Evolutionary conservation across 1,140 invertebrate genomes (phyloP).

Genomic region (Drosophila sechellia): DNA sequence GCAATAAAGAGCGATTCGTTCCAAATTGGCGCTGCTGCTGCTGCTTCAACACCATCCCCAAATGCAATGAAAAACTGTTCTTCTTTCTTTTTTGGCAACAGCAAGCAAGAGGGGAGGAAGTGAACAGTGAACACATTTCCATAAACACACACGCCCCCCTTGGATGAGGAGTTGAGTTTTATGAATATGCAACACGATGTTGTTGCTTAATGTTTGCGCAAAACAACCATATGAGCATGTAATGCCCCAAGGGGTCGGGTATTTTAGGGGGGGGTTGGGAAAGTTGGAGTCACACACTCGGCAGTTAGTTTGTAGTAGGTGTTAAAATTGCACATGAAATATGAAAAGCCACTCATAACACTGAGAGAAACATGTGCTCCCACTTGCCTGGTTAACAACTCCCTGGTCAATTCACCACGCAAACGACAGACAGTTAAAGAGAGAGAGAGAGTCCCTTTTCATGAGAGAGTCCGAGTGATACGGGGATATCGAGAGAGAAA

Average conservation of each 20-base stretch:
- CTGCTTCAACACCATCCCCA: background rate
- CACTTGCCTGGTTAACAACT: conserved; percentile 54
- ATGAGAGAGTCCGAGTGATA: background rate
- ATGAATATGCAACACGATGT: conserved; percentile 74
- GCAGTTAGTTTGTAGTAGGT: conserved; percentile 74
- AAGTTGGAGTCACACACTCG: conserved; percentile 11
- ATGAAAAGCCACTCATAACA: conserved; percentile 72
- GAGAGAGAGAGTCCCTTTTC: background rate
- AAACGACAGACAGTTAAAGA: background rate
- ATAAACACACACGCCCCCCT: background rate
- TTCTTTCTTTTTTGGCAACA: conserved; percentile 23
- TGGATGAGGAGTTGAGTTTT: conserved; percentile 44
- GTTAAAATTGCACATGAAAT: conserved; percentile 81
- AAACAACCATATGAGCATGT: conserved; percentile 52
- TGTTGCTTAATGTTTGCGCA: conserved; percentile 61
- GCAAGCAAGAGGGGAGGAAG: background rate
- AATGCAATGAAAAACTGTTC: conserved; percentile 28
- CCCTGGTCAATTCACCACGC: conserved; percentile 49
- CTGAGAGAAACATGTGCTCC: conserved; percentile 35
- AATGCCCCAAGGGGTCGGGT: conserved; percentile 23
- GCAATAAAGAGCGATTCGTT: conserved; percentile 36
- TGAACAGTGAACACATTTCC: conserved; percentile 11
- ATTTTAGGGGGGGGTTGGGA: background rate
- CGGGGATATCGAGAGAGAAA: conserved; percentile 31
- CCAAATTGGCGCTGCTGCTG: conserved; percentile 21